phyloP scores from a whole-genome alignment of 2,797 vertebrate species.

The Thamnophis elegans region DNA sequence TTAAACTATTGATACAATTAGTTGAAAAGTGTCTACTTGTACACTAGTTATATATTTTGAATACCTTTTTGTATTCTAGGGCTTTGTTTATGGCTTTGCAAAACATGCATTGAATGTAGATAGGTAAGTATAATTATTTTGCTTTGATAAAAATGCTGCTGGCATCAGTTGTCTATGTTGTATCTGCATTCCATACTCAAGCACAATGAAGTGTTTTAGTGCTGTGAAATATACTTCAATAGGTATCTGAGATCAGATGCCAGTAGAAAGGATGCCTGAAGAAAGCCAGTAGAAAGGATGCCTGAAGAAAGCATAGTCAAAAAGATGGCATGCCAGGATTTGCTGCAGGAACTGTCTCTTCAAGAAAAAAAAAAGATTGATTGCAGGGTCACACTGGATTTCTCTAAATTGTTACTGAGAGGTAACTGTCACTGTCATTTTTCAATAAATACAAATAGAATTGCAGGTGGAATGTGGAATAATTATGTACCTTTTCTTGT shows the following conservation, averaged over 20 bases:
- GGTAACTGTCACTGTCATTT: background rate
- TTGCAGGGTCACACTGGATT: background rate
- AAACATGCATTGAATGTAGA: constrained; percentile 34
- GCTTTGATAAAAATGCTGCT: constrained; percentile 36
- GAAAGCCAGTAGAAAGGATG: too few species aligned
- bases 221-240: background rate
- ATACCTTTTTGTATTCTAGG: background rate
- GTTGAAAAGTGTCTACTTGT: background rate
- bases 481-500: background rate
- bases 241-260: background rate
- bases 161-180: constrained; percentile 19
- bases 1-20: background rate
- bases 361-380: background rate
- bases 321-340: background rate
- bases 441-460: background rate
- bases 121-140: constrained; percentile 43
- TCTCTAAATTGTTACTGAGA: background rate
- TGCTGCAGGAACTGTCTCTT: constrained; percentile 11
- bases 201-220: constrained; percentile 18
- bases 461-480: background rate
- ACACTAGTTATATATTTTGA: background rate
- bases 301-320: too few species aligned
- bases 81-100: constrained; percentile 20
- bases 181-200: background rate
- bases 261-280: constrained; percentile 7